Conservation (phyloP, 2,888 invertebrate genomes). For the Scaptomyza cyrtandrae region DNA sequence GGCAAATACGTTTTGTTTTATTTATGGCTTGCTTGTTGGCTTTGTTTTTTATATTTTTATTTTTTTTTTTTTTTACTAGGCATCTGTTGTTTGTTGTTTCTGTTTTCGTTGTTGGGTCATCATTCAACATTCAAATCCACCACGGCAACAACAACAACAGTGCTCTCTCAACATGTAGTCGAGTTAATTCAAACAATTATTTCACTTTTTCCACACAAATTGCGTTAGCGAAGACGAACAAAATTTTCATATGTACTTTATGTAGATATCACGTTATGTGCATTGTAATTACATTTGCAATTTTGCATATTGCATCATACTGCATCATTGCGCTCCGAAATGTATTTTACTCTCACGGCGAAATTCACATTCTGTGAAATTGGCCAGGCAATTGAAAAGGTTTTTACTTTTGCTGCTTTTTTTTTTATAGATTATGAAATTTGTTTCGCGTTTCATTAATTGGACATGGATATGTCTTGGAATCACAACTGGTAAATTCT, state of each 20-base stretch:
- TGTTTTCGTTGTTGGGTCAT: slow-evolving; percentile 61
- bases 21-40: slow-evolving; percentile 45
- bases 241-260: slow-evolving; percentile 26
- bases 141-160: slow-evolving; percentile 69
- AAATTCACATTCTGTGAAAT: slow-evolving; percentile 73
- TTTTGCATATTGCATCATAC: slow-evolving; percentile 3
- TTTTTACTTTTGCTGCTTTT: slow-evolving; percentile 53
- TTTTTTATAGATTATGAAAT: slow-evolving; percentile 26
- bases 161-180: slow-evolving; percentile 52
- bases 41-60: neutral
- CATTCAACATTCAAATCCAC: slow-evolving; percentile 43
- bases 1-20: slow-evolving; percentile 82
- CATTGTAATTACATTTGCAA: slow-evolving; percentile 42
- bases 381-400: slow-evolving; percentile 60
- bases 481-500: slow-evolving; percentile 31
- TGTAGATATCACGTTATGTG: slow-evolving; percentile 40
- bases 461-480: slow-evolving; percentile 62
- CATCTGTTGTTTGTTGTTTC: slow-evolving; percentile 58
- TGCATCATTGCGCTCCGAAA: slow-evolving; percentile 48
- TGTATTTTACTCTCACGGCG: slow-evolving; percentile 57
- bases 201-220: slow-evolving; percentile 83
- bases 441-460: slow-evolving; percentile 31
- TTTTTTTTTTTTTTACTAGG: slow-evolving; percentile 42
- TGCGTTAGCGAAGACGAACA: slow-evolving; percentile 69
- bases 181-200: slow-evolving; percentile 38